A percentile compares a stretch with the other conserved stretches of the same genome.
phyloP scores from a whole-genome alignment of 30 jellyfish, hydroid and myxozoan species.

The Hydractinia symbiolongicarpus region DNA sequence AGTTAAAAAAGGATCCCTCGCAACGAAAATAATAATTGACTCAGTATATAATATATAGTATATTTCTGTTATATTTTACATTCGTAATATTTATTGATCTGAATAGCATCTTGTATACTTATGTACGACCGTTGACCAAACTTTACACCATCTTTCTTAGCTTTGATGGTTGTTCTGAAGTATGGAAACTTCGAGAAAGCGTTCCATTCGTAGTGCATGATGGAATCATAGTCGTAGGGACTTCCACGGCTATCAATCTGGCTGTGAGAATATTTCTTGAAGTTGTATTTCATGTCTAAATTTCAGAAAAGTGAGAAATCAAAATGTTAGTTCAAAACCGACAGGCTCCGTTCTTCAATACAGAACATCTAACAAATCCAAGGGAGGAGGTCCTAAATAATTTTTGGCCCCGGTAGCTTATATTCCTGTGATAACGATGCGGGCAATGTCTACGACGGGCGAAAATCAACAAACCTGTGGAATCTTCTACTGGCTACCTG shows the following conservation, averaged over 20 bases:
- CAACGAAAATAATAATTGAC: no score
- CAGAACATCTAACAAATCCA: no score
- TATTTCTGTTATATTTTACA: conserved; percentile 25
- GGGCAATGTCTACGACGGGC: no score
- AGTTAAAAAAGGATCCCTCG: no score
- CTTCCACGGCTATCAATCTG: conserved; percentile 85
- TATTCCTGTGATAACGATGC: no score
- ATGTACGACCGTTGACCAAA: conserved; percentile 71
- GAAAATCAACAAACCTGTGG: no score
- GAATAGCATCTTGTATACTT: conserved; percentile 69
- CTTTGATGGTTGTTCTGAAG: conserved; percentile 59
- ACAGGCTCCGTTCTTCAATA: no score
- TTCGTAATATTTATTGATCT: conserved; percentile 50
- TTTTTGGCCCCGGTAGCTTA: no score
- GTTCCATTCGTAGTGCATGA: conserved; percentile 75
- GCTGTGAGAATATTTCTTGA: conserved; percentile 51
- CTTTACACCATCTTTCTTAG: conserved; percentile 57
- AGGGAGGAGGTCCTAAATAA: no score
- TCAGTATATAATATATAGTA: no score
- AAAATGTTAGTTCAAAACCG: no score
- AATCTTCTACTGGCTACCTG: no score
- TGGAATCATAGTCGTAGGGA: conserved; percentile 86
- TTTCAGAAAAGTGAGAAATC: background rate
- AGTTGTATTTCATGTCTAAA: conserved; percentile 47
- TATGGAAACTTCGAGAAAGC: conserved; percentile 70